A percentile compares a stretch with the other conserved stretches of the same genome.
These are phyloP conservation scores for Pandemis cinnamomeana DNA, from an alignment of 2,888 invertebrate species.

Conservation along the genomic window DNA sequence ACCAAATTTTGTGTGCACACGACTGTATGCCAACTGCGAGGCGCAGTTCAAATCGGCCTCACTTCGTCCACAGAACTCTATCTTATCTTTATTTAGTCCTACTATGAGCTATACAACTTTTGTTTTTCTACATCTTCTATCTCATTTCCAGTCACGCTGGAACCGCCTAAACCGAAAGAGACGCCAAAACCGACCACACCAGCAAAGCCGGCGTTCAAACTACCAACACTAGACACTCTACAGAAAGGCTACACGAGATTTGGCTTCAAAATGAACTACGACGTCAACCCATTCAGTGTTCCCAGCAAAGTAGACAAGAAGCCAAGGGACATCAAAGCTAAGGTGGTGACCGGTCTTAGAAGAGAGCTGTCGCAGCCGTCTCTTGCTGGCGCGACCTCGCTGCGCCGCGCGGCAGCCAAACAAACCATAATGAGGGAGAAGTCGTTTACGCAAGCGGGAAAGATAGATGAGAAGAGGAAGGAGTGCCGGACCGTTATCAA, in stretches of 20 bases:
- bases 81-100: too few species aligned
- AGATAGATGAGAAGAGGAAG: constrained; percentile 61
- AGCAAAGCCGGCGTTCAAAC: constrained; percentile 48
- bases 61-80: too few species aligned
- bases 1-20: too few species aligned
- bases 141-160: constrained; percentile 41
- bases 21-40: too few species aligned
- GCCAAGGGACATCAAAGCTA: constrained; percentile 50
- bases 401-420: constrained; percentile 62
- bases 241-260: constrained; percentile 73
- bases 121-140: background rate
- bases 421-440: constrained; percentile 71
- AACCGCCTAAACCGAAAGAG: constrained; percentile 42
- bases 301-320: constrained; percentile 51
- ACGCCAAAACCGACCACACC: constrained; percentile 54
- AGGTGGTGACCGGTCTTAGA: constrained; percentile 40
- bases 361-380: constrained; percentile 59
- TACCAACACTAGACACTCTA: constrained; percentile 56
- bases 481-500: constrained; percentile 82
- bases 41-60: too few species aligned
- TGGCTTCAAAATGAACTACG: constrained; percentile 78
- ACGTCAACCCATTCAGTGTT: constrained; percentile 72
- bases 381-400: constrained; percentile 56
- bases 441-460: constrained; percentile 60
- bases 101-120: too few species aligned